Evolutionary conservation across 2,113 vertebrate genomes (phyloP), one percentile per base, ranked within the genome.

Genomic region (Tricholaema leucomelas): DNA sequence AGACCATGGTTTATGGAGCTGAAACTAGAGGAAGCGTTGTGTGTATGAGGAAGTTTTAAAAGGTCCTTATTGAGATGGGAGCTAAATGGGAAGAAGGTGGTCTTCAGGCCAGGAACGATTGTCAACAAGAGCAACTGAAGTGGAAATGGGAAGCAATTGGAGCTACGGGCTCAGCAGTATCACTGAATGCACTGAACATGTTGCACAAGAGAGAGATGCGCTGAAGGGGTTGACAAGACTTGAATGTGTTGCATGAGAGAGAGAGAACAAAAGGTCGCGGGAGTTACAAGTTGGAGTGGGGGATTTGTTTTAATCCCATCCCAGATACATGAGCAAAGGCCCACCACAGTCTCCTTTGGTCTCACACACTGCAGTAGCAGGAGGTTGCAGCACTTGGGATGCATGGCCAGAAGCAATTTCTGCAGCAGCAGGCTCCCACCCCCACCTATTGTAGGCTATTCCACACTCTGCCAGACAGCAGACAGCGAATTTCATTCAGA

Each of bases 331-430:
- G 50, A 54, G 21, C 5, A 19, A 50, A 84, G 55, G 36, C 61
- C 46, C 55, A 5, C 42, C 15, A 40, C 12, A 35, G 30, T 8
- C 23, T 73, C 17, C 69, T n/a, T 12, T 0, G 0, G 58, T 60
- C 28, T 2, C 1, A 0, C 13, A 1, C 18, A 15, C 10, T 0
- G 81, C 4, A 1, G 69, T 9, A 30, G 44, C 15, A 30, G 52
- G 59, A 24, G 11, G 12, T 2, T 85, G 44, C 44, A 63, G 50
- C 3, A 0, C 38, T 40, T 36, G 42, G 12, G 5, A 60, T 28
- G 24, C 4, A 3, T 0, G 0, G n/a, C 13, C 60, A 76, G 61
- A n/a, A 60, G 48, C 27, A 4, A 30, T 27, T 66, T 56, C 8
- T 12, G 23, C 36, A 36, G 38, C 46, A 93, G 35, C 28, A 44